phyloP scores from a whole-genome alignment of 2,888 invertebrate genomes.

The Cabera pusaria region DNA sequence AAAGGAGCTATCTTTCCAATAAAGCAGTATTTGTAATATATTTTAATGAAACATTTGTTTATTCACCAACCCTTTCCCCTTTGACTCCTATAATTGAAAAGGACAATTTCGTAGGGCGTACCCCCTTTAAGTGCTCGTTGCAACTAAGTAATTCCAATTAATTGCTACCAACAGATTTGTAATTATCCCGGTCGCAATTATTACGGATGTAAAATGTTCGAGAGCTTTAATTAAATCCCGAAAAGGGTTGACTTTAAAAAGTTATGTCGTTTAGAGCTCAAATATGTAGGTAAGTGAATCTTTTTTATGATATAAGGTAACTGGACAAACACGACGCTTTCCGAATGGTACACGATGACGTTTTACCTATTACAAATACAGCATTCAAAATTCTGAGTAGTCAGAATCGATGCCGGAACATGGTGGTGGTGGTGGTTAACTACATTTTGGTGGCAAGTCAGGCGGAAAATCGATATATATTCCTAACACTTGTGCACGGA shows the following conservation, averaged over 20 bases:
- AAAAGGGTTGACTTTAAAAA: conserved; percentile 57
- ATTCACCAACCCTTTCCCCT: conserved; percentile 10
- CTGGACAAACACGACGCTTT: no score
- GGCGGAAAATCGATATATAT: no score
- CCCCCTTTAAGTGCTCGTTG: conserved; percentile 32
- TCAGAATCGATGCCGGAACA: background rate
- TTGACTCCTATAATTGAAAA: conserved; percentile 26
- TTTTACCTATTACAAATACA: no score
- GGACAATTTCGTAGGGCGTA: conserved; percentile 26
- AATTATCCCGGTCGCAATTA: conserved; percentile 56
- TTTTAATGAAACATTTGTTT: conserved; percentile 8
- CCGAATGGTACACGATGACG: no score
- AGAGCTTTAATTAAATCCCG: conserved; percentile 67
- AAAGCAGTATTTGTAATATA: no score
- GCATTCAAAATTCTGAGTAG: no score
- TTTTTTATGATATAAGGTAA: no score
- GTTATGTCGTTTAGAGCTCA: conserved; percentile 11
- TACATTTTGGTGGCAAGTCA: no score
- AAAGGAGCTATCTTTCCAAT: no score
- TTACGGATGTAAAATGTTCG: conserved; percentile 69
- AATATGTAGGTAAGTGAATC: no score
- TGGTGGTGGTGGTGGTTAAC: no score
- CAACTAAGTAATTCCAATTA: conserved; percentile 49
- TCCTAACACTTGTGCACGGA: no score
- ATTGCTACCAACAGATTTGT: conserved; percentile 58